A percentile compares a stretch with the other conserved stretches of the same genome.
Evolutionary conservation across 2,113 vertebrate genomes (phyloP).

Genomic region (Passer montanus): DNA sequence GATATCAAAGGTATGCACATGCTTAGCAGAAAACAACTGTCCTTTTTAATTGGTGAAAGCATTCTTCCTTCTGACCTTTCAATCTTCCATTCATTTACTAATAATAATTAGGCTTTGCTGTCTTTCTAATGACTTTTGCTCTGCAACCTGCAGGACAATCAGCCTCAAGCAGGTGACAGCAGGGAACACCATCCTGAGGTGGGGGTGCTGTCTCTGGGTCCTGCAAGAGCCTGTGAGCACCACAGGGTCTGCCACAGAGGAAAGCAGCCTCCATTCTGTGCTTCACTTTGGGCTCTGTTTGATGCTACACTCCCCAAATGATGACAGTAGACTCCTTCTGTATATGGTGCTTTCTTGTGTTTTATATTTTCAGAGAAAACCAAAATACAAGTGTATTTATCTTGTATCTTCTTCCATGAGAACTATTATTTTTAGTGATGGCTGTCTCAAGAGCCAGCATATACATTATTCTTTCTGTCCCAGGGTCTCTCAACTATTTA

Average conservation of each 20-base stretch:
- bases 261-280: neutral
- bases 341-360: neutral
- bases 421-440: neutral
- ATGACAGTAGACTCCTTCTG: neutral
- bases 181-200: neutral
- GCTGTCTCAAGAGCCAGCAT: neutral
- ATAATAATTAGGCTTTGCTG: neutral
- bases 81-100: neutral
- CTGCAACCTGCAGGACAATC: neutral
- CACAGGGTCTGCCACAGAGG: neutral
- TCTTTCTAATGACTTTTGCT: neutral
- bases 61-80: neutral
- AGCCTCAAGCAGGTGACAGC: neutral
- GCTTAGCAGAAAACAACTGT: neutral
- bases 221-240: neutral
- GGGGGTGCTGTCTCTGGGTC: neutral
- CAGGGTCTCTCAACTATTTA: neutral
- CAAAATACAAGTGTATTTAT: neutral
- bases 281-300: neutral
- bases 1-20: neutral
- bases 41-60: neutral
- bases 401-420: neutral
- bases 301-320: neutral
- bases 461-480: neutral
- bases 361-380: neutral